phyloP scores from a whole-genome alignment of 2,113 vertebrate species.

The Stigmatopora argus region DNA sequence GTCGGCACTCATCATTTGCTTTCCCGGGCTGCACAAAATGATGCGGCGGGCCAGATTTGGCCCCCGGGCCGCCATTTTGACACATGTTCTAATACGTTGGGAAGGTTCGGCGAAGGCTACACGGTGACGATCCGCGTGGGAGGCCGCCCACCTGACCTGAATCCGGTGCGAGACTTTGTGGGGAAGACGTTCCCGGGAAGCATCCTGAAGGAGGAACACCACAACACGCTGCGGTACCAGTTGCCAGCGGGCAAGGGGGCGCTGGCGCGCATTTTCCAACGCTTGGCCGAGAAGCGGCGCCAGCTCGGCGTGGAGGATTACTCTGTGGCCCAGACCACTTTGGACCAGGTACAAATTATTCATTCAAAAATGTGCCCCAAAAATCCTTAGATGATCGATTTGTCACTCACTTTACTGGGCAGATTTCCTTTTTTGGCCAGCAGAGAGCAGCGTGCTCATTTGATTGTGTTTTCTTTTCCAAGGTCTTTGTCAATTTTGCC shows the following conservation, averaged over 20 bases:
- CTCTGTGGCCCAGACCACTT: conserved; percentile 96
- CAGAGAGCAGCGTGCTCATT: too few species aligned
- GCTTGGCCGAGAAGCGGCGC: conserved; percentile 82
- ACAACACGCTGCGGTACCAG: conserved; percentile 94
- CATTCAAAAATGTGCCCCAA: too few species aligned
- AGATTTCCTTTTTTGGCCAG: too few species aligned
- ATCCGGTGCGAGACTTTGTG: conserved; percentile 85
- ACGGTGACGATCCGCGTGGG: conserved; percentile 85
- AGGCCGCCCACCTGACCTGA: conserved; percentile 75
- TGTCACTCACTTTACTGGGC: too few species aligned
- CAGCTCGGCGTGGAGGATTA: conserved; percentile 89
- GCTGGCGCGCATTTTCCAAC: conserved; percentile 85
- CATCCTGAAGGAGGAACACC: conserved; percentile 89
- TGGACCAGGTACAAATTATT: conserved; percentile 83
- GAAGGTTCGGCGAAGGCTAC: conserved; percentile 94
- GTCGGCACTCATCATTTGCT: too few species aligned
- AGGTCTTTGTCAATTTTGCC: conserved; percentile 73
- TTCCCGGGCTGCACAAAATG: too few species aligned
- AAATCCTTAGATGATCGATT: too few species aligned
- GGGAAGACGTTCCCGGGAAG: conserved; percentile 81
- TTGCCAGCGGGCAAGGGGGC: conserved; percentile 79
- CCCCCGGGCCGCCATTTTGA: too few species aligned
- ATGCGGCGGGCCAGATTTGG: too few species aligned
- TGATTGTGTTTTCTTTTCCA: neutral
- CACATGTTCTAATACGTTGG: too few species aligned